phyloP scores from a whole-genome alignment of 92 coral and sea anemone genomes.

The Epizoanthus illoricatus region DNA sequence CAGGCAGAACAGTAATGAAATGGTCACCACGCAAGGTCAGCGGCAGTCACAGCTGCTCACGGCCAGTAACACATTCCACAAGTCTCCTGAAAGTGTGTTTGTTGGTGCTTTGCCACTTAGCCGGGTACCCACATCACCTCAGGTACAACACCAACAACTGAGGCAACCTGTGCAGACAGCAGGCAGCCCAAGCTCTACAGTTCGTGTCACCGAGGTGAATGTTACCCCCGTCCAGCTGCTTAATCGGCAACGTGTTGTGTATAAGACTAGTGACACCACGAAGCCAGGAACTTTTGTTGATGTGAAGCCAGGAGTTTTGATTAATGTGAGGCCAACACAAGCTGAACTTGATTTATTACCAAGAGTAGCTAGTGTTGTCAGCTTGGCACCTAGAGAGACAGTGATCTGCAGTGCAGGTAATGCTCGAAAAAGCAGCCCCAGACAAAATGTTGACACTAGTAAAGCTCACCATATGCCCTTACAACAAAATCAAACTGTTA shows the following conservation, averaged over 20 bases:
- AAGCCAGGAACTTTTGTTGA: conserved; percentile 20
- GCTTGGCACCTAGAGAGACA: conserved; percentile 19
- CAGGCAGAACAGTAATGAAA: background rate
- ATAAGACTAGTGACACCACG: background rate
- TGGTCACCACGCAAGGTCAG: background rate
- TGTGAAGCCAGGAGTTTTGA: background rate
- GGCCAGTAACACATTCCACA: background rate
- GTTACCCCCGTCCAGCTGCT: background rate
- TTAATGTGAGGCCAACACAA: background rate
- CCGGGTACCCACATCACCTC: background rate
- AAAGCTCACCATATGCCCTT: background rate
- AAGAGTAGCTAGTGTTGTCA: conserved; percentile 33
- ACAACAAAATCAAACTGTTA: background rate
- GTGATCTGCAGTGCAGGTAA: background rate
- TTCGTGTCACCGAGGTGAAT: no score
- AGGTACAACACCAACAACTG: background rate
- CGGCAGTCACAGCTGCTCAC: background rate
- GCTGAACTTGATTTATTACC: conserved; percentile 8
- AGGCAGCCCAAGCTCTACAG: background rate
- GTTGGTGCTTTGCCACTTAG: background rate
- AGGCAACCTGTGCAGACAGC: background rate
- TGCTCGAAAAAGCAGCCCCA: background rate
- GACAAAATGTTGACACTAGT: background rate
- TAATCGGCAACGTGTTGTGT: conserved; percentile 9
- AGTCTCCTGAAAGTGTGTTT: conserved; percentile 4